Evolutionary conservation across 2,113 vertebrate genomes (phyloP), one percentile per base, ranked within the genome.

Genomic region (Trogon surrucura): DNA sequence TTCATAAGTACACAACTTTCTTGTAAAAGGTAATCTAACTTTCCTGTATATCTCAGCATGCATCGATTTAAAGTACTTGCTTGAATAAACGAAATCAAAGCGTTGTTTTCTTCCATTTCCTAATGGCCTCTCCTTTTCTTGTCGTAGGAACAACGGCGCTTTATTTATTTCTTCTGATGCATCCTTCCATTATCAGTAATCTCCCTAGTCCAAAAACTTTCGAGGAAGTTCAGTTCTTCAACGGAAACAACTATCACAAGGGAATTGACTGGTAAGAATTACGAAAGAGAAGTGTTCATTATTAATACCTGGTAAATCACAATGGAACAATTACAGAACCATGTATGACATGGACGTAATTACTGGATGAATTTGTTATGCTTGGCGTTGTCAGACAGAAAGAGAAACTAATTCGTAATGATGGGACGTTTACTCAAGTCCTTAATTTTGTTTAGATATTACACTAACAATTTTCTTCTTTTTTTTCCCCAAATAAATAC

Each of bases 161-260:
- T 97, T 99, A 99, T 98, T 98, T 99, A 96, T 99, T 99, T 98
- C 99, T 99, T 54, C 98, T 99, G 95, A 99, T 99, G 99, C 99
- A 99, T 96, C 99, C 99, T 58, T 99, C 99, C 94, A 99, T 99
- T 97, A 98, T 99, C 97, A 99, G 99, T 95, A 99, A 99, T 97
- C 98, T 99, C 80, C 99, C 99, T 70, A 99, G 98, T 75, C 98
- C 98, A 85, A 99, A 98, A 98, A 99, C 99, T 22, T 99, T 99
- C 74, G 99, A 99, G 97, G 99, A 99, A 98, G 98, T 99, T 94
- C 99, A 99, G 91, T 99, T 99, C 98, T 99, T 99, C 97, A 99
- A 99, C 11, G 99, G 99, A 95, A 99, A 99, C 98, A 99, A 99
- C 98, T 99, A 99, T 97, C 99, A 99, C 97, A 99, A 99, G 97